Percentiles rank a stretch among this genome's conserved stretches.
These are phyloP conservation scores for Morinoia aosen DNA, from an alignment of 2,888 invertebrate species.

Conservation along the genomic window DNA sequence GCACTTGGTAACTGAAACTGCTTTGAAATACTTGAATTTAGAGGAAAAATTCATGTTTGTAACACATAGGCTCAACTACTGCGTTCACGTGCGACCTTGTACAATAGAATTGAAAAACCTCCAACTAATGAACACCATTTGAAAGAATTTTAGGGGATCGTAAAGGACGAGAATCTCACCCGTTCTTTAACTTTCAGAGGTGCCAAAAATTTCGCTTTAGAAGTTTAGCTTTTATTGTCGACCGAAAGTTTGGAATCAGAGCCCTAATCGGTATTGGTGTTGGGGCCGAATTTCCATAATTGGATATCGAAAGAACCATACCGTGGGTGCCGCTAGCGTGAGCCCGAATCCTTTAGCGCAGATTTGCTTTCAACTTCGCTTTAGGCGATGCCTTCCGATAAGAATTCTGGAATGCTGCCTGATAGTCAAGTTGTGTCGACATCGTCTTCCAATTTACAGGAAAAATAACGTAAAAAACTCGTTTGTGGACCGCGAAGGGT, in stretches of 20 bases:
- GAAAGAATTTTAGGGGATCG: no score
- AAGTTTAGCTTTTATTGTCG: not conserved
- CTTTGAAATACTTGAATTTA: not conserved
- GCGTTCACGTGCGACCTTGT: not conserved
- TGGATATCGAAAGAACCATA: conserved; percentile 50
- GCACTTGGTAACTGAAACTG: not conserved
- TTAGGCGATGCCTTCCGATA: not conserved
- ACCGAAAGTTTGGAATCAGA: conserved; percentile 36
- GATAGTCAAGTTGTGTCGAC: not conserved
- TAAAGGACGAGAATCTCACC: not conserved
- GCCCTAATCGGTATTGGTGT: conserved; percentile 45
- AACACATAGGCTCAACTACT: not conserved
- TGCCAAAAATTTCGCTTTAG: not conserved
- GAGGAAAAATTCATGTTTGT: not conserved
- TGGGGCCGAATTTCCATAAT: conserved; percentile 38
- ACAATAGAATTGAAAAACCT: not conserved
- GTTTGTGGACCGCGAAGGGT: not conserved
- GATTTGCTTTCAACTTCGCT: conserved; percentile 18
- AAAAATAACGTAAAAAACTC: not conserved
- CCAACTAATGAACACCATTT: no score
- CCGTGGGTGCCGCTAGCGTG: not conserved
- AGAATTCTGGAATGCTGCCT: conserved; percentile 2
- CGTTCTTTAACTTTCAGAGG: not conserved
- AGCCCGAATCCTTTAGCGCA: not conserved
- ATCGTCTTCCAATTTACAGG: not conserved